Evolutionary conservation across 2,113 vertebrate genomes (phyloP).

Genomic region (Triplophysa siluroides): DNA sequence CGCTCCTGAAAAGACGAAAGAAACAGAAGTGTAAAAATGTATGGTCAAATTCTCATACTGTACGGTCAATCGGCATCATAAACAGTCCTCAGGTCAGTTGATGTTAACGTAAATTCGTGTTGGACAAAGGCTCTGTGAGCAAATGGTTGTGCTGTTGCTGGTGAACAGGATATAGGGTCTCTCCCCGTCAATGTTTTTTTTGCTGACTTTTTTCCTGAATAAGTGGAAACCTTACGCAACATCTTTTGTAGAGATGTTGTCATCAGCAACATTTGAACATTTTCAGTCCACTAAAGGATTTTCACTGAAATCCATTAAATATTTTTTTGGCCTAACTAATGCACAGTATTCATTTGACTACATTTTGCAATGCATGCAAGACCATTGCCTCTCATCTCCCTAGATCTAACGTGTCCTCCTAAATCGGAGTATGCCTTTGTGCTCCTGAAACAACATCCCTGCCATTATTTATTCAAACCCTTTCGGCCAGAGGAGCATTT

Average conservation of each 20-base stretch:
- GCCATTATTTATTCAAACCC: slow-evolving; percentile 42
- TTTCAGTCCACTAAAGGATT: background rate
- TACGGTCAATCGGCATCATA: background rate
- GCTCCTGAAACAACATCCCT: slow-evolving; percentile 29
- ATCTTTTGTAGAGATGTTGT: background rate
- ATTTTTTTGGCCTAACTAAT: background rate
- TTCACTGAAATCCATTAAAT: too few relatives aligned
- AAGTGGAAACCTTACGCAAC: background rate
- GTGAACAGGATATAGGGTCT: slow-evolving; percentile 16
- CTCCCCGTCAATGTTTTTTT: slow-evolving; percentile 8
- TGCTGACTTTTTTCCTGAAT: slow-evolving; percentile 35
- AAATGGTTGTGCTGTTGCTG: too few relatives aligned
- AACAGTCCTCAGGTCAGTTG: too few relatives aligned
- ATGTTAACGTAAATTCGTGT: too few relatives aligned
- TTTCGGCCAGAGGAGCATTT: slow-evolving; percentile 9
- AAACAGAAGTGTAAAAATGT: slow-evolving; percentile 36
- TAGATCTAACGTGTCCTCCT: background rate
- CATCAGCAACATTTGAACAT: background rate
- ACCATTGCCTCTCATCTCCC: background rate
- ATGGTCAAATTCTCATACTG: background rate
- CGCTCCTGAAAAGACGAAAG: slow-evolving; percentile 65
- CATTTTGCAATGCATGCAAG: background rate
- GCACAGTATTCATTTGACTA: background rate
- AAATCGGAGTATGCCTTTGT: slow-evolving; percentile 7
- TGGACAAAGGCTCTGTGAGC: too few relatives aligned